These are phyloP conservation scores for Drosophila miranda DNA, from an alignment of 1,140 invertebrate genomes.

Conservation along the genomic window DNA sequence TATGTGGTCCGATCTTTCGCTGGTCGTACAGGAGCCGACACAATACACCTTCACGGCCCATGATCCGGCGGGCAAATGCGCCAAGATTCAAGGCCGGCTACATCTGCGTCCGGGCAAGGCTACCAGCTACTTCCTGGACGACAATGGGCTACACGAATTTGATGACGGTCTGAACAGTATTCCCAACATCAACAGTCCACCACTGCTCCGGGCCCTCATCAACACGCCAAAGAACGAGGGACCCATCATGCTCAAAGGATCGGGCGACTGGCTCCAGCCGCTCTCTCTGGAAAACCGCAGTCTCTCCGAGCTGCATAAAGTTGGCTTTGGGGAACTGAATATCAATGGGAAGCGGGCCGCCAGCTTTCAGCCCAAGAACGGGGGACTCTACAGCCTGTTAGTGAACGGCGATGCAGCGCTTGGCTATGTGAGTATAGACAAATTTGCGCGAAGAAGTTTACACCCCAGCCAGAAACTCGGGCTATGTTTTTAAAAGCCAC, in stretches of 20 bases:
- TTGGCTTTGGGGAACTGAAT: slow-evolving; percentile 82
- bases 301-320: slow-evolving; percentile 74
- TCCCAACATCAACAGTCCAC: slow-evolving; percentile 5
- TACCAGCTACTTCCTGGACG: slow-evolving; percentile 81
- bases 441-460: too few relatives aligned
- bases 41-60: slow-evolving; percentile 42
- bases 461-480: too few relatives aligned
- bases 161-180: slow-evolving; percentile 53
- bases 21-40: slow-evolving; percentile 13
- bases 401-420: slow-evolving; percentile 85
- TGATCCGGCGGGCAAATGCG: slow-evolving; percentile 27
- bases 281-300: slow-evolving; percentile 33
- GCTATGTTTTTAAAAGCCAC: too few relatives aligned
- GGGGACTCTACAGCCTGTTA: slow-evolving; percentile 85
- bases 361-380: slow-evolving; percentile 82
- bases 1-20: slow-evolving; percentile 61
- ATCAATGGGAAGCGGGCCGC: slow-evolving; percentile 68
- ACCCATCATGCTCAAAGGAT: slow-evolving; percentile 28
- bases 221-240: slow-evolving; percentile 53
- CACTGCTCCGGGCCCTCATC: slow-evolving; percentile 53
- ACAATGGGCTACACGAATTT: slow-evolving; percentile 49
- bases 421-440: slow-evolving; percentile 39
- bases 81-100: slow-evolving; percentile 41
- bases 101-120: slow-evolving; percentile 71
- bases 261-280: neutral